These are phyloP conservation scores for Acanthoscelides obtectus DNA, from an alignment of 2,888 invertebrate species.

Conservation along the genomic window DNA sequence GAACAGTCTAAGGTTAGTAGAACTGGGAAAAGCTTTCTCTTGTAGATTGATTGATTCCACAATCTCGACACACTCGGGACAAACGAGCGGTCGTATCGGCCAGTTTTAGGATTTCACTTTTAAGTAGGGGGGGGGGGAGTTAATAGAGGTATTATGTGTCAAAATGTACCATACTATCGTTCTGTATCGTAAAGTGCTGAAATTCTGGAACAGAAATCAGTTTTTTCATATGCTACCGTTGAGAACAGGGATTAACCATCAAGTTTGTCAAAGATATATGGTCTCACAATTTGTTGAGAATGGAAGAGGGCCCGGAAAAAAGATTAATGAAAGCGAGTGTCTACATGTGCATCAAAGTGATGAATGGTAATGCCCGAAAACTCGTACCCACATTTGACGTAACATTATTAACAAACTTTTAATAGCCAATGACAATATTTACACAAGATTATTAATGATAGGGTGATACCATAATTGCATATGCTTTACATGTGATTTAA, in stretches of 20 bases:
- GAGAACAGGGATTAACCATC: not conserved
- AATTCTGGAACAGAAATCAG: no score
- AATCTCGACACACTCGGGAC: no score
- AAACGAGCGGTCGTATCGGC: no score
- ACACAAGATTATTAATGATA: slow-evolving; percentile 40
- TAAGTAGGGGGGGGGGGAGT: no score
- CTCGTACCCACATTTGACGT: slow-evolving; percentile 21
- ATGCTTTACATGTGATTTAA: slow-evolving; percentile 11
- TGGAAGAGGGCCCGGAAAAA: slow-evolving; percentile 1
- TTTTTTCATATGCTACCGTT: not conserved
- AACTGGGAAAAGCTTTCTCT: no score
- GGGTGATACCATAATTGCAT: slow-evolving; percentile 27
- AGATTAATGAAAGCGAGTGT: not conserved
- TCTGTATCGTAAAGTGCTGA: no score
- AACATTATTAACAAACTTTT: slow-evolving; percentile 42
- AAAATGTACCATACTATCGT: no score
- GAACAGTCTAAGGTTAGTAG: no score
- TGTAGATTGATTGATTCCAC: no score
- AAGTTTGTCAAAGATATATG: slow-evolving; percentile 1
- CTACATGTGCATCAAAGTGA: slow-evolving; percentile 32
- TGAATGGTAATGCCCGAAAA: slow-evolving; percentile 25
- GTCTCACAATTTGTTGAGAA: slow-evolving; percentile 3
- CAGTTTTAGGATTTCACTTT: no score
- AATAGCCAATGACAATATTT: slow-evolving; percentile 43
- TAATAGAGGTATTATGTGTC: no score